These are phyloP conservation scores for Sphenodon punctatus DNA, from an alignment of 2,797 vertebrate species.

Conservation along the genomic window DNA sequence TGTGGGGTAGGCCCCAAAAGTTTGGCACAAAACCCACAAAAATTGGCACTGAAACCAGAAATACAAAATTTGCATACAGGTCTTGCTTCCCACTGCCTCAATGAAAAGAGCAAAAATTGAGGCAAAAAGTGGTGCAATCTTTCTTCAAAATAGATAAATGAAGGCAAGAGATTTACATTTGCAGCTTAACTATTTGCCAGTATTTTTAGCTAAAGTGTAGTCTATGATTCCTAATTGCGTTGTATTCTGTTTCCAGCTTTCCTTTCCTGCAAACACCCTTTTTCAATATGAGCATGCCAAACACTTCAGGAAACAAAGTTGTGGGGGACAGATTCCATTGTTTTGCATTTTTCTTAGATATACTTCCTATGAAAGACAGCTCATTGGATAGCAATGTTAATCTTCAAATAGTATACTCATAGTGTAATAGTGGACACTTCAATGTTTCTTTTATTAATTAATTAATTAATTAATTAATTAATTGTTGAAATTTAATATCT, in stretches of 20 bases:
- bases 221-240: neutral
- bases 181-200: neutral
- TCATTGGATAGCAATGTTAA: neutral
- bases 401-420: too few species aligned
- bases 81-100: too few species aligned
- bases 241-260: neutral
- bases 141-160: too few species aligned
- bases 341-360: neutral
- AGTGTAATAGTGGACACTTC: too few species aligned
- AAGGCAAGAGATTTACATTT: neutral
- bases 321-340: neutral
- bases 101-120: constrained; percentile 19
- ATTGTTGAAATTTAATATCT: too few species aligned
- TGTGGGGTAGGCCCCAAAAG: too few species aligned
- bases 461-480: too few species aligned
- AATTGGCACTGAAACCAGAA: too few species aligned
- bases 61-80: too few species aligned
- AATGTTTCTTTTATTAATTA: too few species aligned
- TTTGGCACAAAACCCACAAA: too few species aligned
- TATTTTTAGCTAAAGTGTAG: neutral
- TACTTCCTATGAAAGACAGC: neutral
- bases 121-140: neutral
- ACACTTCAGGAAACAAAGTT: neutral
- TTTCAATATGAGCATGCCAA: neutral
- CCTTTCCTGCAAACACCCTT: neutral